These are phyloP conservation scores for Laticauda colubrina DNA, from an alignment of 2,113 vertebrate species.

Conservation along the genomic window DNA sequence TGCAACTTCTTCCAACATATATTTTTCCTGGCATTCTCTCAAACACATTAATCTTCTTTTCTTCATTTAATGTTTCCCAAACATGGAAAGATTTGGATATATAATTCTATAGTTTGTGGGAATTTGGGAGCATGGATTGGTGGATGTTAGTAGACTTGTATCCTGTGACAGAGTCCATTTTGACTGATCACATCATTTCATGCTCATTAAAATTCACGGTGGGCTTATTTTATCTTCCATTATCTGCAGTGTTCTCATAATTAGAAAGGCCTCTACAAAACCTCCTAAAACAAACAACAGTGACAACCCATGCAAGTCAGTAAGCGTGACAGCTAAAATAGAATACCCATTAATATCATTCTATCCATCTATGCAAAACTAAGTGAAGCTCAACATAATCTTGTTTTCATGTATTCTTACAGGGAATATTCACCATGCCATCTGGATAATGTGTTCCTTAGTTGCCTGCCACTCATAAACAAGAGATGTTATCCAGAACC, in stretches of 20 bases:
- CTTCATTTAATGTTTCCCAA: not conserved
- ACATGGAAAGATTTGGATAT: not conserved
- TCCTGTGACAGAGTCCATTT: not conserved
- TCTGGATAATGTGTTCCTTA: conserved; percentile 34
- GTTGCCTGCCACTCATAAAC: conserved; percentile 25
- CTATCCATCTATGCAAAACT: not conserved
- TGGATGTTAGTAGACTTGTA: not conserved
- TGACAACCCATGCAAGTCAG: not conserved
- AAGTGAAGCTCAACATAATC: not conserved
- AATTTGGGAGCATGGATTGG: not conserved
- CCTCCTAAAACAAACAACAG: not conserved
- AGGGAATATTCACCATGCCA: not conserved
- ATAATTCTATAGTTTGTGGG: not conserved
- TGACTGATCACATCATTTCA: not conserved
- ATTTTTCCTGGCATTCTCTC: not conserved
- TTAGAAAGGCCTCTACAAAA: not conserved
- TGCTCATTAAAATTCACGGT: not conserved
- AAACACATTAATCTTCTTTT: not conserved
- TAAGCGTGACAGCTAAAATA: not conserved
- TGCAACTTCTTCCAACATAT: not conserved
- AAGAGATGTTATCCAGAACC: conserved; percentile 23
- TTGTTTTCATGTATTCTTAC: fast-evolving
- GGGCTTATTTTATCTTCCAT: not conserved
- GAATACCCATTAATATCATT: not conserved
- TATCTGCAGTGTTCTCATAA: not conserved